Evolutionary conservation across 2,888 invertebrate species (phyloP).

Genomic region (Macaria liturata): DNA sequence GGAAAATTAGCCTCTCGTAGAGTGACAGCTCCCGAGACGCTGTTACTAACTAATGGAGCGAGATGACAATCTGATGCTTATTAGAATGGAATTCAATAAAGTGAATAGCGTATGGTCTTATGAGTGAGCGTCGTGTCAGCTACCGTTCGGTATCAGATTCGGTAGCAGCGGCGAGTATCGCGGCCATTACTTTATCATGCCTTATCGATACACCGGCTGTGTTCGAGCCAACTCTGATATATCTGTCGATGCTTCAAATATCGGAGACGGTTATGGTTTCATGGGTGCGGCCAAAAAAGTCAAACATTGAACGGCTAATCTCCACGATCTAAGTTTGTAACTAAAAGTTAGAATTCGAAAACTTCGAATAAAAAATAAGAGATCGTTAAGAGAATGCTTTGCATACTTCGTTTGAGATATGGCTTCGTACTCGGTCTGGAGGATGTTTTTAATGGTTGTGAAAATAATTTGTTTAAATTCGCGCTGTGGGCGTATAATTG

Average conservation of each 20-base stretch:
- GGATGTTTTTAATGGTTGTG: slow-evolving; percentile 25
- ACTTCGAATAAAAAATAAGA: slow-evolving; percentile 58
- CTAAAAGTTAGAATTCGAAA: slow-evolving; percentile 67
- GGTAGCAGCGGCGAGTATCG: slow-evolving; percentile 64
- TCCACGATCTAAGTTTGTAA: slow-evolving; percentile 63
- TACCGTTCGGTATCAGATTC: slow-evolving; percentile 73
- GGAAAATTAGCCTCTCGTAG: slow-evolving; percentile 55
- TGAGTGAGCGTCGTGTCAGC: slow-evolving; percentile 59
- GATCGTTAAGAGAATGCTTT: slow-evolving; percentile 63
- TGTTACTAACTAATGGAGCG: slow-evolving; percentile 32
- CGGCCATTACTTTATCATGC: slow-evolving; percentile 75
- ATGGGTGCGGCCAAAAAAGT: slow-evolving; percentile 56
- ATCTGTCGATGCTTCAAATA: slow-evolving; percentile 69
- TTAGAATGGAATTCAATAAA: slow-evolving; percentile 72
- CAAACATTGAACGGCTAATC: slow-evolving; percentile 56
- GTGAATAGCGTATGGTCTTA: slow-evolving; percentile 53
- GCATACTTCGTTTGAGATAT: slow-evolving; percentile 57
- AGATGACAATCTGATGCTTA: slow-evolving; percentile 60
- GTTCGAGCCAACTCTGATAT: slow-evolving; percentile 57
- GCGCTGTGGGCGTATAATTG: slow-evolving; percentile 6
- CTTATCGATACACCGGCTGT: slow-evolving; percentile 58
- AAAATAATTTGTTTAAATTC: slow-evolving; percentile 24
- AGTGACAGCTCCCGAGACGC: slow-evolving; percentile 26
- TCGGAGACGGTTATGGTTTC: slow-evolving; percentile 69
- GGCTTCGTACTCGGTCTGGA: slow-evolving; percentile 36